Conservation (phyloP, 2,888 invertebrate genomes). For the Desoria tigrina region DNA sequence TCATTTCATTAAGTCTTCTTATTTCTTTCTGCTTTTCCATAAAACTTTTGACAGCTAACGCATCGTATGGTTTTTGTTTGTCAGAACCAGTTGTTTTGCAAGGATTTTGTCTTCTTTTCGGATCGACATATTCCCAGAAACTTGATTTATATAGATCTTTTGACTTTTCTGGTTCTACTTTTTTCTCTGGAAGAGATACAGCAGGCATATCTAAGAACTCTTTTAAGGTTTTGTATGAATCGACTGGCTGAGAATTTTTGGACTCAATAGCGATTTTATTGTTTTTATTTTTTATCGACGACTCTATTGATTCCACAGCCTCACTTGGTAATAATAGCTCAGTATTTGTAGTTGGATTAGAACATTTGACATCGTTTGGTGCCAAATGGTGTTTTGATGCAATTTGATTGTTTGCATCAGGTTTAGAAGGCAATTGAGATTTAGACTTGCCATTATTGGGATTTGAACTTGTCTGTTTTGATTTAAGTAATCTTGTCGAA, state of each 20-base stretch:
- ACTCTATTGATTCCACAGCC: background rate
- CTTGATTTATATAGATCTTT: constrained; percentile 33
- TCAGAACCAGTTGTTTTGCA: constrained; percentile 10
- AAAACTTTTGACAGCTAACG: constrained; percentile 29
- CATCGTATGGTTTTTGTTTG: constrained; percentile 30
- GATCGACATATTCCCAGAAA: constrained; percentile 38
- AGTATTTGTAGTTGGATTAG: too few relatives aligned
- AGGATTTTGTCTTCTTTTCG: constrained; percentile 7
- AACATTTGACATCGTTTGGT: too few relatives aligned
- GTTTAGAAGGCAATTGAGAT: too few relatives aligned
- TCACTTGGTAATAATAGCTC: too few relatives aligned
- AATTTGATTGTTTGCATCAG: too few relatives aligned
- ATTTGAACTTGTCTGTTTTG: too few relatives aligned
- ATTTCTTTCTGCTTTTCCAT: constrained; percentile 46
- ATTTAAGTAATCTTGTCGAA: too few relatives aligned
- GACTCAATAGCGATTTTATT: background rate
- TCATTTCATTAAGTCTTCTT: constrained; percentile 32
- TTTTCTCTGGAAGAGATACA: constrained; percentile 8
- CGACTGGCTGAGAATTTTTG: background rate
- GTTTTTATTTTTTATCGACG: background rate
- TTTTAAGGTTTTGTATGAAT: constrained; percentile 27
- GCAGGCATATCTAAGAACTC: constrained; percentile 37
- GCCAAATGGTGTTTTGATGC: too few relatives aligned
- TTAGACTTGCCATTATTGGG: too few relatives aligned
- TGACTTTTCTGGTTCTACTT: constrained; percentile 8